Base-by-base conservation (phyloP, 2,113 vertebrate genomes). In the Tylochromis polylepis region DNA sequence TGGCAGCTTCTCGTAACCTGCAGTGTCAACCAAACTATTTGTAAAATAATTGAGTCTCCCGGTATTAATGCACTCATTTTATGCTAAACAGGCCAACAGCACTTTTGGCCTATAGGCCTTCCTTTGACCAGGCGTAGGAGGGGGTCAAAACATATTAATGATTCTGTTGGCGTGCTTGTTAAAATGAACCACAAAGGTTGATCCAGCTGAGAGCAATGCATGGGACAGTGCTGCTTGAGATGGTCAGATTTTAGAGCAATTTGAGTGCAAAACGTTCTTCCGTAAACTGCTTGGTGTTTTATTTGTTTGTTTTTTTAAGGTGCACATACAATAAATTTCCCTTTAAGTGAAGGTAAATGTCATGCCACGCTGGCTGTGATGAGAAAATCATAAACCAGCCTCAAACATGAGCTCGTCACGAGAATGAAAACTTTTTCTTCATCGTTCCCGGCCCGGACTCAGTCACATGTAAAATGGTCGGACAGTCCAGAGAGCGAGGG, bases 11-110 rank as follows among this genome's bases (percentile, higher is more conserved):
- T 85, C 4, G 29, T 93, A 90, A 94, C 93, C 93, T 91, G 87
- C 85, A 87, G 85, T 86, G 92, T 90, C 93, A 85, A 88, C 85
- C 57, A 82, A 94, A 90, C 91, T 92, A 84, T 93, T 93, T 93
- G 88, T 80, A 83, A 94, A 95, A 95, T 94, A 94, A 95, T 92
- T 94, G 93, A 86, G 90, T 95, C 94, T 94, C 92, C 34, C 53
- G 88, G 91, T 94, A 92, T 91, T 91, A 91, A 92, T 92, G 86
- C 70, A 70, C 88, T 89, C 85, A 79, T 88, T 94, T 94, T 92
- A 93, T 93, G 93, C 93, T 94, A 93, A 95, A 91, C 80, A 92
- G 82, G 87, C 87, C 92, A 91, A 91, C 90, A 88, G 87, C 81
- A 84, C 87, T 70, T 86, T 86, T 94, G 88, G 89, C 93, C 92